Evolutionary conservation across 2,888 invertebrate genomes (phyloP), one percentile per base, ranked within the genome.

Genomic region (Lepas anatifera): DNA sequence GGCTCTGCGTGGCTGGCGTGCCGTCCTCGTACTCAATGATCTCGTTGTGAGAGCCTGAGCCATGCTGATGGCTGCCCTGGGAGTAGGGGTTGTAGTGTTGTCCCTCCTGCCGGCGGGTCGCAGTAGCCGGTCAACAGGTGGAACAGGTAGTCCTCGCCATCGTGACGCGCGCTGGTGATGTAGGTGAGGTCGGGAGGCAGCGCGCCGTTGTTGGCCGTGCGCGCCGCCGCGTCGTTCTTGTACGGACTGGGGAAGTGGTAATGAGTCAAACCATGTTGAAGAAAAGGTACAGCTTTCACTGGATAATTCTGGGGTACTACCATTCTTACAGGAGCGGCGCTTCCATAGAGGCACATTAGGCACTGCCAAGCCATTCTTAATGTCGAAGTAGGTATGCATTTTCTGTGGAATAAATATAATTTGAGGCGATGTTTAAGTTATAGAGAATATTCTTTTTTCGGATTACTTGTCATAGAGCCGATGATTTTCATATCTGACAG

Each of bases 21-120:
- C 97, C 98, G 81, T 95, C 95, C 69, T 82, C 80, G 80, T 86
- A 95, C 78, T 94, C 94, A 69, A 92, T 85, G 29, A 87, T 86
- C 82, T 88, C 96, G 81, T 94, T 91, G 81, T 89, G 72, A 97
- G 83, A 48, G 90, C 89, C 82, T 94, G 95, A 13, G 89, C 95
- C 96, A 97, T 97, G 73, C 91, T 89, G 79, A 99, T 95, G 77
- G 95, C 97, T 97, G 37, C 97, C 98, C 0, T 90, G 86, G 87
- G 99, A 99, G 83, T 99, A 99, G 0, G 99, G 97, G 81, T 99
- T 99, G 83, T 89, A 99, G 81, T 93, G 87, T 80, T 95, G 94
- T 41, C 96, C 98, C 72, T 99, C 98, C 70, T 89, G 85, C 97
- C n/a, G 98, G 98, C 13, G 97, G 81, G 67, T 98, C 97, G 78